A percentile compares a stretch with the other conserved stretches of the same genome.
phyloP scores from a whole-genome alignment of 92 coral and sea anemone species.

The Heliopora coerulea region DNA sequence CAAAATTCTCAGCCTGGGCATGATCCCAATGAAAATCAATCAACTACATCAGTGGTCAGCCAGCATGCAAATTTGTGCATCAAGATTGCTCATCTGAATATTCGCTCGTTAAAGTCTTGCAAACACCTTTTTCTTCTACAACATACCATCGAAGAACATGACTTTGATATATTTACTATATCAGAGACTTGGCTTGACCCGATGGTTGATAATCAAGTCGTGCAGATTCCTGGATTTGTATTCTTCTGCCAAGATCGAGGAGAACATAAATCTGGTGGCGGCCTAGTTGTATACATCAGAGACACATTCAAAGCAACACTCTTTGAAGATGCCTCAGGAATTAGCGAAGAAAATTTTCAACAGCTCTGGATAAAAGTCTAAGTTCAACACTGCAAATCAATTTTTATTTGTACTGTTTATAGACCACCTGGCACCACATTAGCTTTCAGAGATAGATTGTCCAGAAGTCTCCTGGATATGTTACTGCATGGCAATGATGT shows the following conservation, averaged over 20 bases:
- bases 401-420: slow-evolving; percentile 52
- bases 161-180: slow-evolving; percentile 46
- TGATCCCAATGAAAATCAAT: no score
- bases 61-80: no score
- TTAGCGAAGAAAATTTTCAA: slow-evolving; percentile 51
- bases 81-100: no score
- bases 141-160: no score
- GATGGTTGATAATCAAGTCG: slow-evolving; percentile 45
- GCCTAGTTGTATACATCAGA: slow-evolving; percentile 46
- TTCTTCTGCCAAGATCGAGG: slow-evolving; percentile 59
- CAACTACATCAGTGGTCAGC: no score
- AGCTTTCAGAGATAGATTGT: no score
- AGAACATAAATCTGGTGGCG: slow-evolving; percentile 50
- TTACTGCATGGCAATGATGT: no score
- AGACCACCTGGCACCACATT: slow-evolving; percentile 45
- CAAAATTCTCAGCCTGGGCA: no score
- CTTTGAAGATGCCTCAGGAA: slow-evolving; percentile 39
- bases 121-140: no score
- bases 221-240: slow-evolving; percentile 50
- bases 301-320: slow-evolving; percentile 45
- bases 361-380: slow-evolving; percentile 62
- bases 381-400: slow-evolving; percentile 45
- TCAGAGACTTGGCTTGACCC: slow-evolving; percentile 57
- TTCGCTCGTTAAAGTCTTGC: no score
- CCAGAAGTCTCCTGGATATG: no score